Conservation (phyloP, 2,113 vertebrate genomes). For the Forbesichthys papilliferus region DNA sequence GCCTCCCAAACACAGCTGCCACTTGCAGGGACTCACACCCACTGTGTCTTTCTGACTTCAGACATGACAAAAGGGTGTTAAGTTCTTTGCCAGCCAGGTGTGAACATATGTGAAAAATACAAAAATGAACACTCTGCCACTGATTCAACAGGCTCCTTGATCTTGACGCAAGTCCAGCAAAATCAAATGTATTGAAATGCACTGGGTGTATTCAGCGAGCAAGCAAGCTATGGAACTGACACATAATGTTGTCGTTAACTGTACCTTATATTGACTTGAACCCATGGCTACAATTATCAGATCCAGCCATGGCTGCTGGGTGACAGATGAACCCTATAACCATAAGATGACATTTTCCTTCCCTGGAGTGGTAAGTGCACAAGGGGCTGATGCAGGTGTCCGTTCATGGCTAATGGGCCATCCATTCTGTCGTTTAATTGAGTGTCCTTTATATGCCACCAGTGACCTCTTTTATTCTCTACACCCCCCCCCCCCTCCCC, state of each 20-base stretch:
- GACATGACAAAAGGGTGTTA: conserved; percentile 38
- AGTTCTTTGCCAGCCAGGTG: conserved; percentile 36
- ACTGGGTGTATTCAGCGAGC: conserved; percentile 25
- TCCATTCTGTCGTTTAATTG: conserved; percentile 71
- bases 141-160: conserved; percentile 25
- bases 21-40: conserved; percentile 17
- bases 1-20: conserved; percentile 23
- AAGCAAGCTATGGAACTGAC: conserved; percentile 36
- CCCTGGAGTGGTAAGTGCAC: conserved; percentile 34
- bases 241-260: conserved; percentile 52
- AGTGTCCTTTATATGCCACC: conserved; percentile 70
- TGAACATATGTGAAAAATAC: conserved; percentile 29
- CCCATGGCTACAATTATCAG: conserved; percentile 56
- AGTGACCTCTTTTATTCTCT: conserved; percentile 67
- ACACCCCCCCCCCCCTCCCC: conserved; percentile 42
- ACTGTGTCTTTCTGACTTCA: conserved; percentile 1
- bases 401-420: conserved; percentile 64
- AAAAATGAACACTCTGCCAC: conserved; percentile 27
- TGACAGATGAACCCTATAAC: conserved; percentile 61
- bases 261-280: conserved; percentile 45
- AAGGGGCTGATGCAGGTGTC: conserved; percentile 52
- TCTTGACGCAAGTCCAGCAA: conserved; percentile 19
- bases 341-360: conserved; percentile 61
- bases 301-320: conserved; percentile 27
- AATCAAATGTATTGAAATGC: too few species aligned